Percentiles rank a stretch among this genome's conserved stretches.
Conservation (phyloP, 2,797 vertebrate species). For the Rhinogobio ventralis region DNA sequence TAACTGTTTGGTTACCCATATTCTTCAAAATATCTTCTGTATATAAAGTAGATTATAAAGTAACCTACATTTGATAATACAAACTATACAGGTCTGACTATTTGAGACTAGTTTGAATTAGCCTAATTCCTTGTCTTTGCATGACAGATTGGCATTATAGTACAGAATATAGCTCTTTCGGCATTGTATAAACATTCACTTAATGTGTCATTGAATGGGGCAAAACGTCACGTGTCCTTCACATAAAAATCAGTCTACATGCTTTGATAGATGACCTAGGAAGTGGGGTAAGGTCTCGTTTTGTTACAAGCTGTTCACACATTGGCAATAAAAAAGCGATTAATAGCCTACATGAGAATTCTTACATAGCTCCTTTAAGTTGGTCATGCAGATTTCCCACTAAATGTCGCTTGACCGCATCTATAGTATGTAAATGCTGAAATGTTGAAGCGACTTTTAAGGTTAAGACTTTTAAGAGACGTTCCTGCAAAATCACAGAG, state of each 20-base stretch:
- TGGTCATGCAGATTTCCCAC: not conserved
- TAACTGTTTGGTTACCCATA: too few species aligned
- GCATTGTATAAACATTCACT: too few species aligned
- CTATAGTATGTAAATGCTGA: not conserved
- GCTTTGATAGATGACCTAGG: not conserved
- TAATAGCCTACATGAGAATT: not conserved
- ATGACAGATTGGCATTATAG: not conserved
- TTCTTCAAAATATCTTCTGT: too few species aligned
- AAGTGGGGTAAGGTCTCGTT: not conserved
- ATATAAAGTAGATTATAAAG: not conserved
- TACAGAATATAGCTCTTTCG: too few species aligned
- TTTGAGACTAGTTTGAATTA: not conserved
- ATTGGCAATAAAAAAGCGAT: not conserved
- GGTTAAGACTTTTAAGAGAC: not conserved
- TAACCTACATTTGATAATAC: too few species aligned
- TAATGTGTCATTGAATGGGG: too few species aligned
- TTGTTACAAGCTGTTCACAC: too few species aligned
- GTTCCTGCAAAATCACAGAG: not conserved
- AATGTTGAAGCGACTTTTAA: not conserved
- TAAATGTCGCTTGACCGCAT: not conserved
- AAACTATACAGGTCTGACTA: not conserved
- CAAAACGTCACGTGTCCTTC: too few species aligned
- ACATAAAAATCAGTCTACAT: not conserved
- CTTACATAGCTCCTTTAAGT: not conserved
- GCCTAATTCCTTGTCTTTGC: not conserved